Conservation (phyloP, 2,888 invertebrate genomes). For the Ochropacha duplaris region DNA sequence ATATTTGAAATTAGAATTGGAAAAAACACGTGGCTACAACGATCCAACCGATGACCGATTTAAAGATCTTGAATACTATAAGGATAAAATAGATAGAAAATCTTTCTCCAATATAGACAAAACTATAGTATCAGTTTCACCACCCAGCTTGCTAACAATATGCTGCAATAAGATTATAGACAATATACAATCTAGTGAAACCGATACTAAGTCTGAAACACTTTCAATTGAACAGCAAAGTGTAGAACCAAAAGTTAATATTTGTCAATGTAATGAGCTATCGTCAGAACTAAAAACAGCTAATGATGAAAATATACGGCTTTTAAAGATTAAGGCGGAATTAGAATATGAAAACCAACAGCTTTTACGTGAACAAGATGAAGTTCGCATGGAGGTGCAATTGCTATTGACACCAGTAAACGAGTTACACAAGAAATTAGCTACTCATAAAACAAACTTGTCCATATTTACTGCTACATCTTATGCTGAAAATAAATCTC, state of each 20-base stretch:
- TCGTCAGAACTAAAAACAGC: slow-evolving; percentile 29
- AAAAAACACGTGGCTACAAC: slow-evolving; percentile 13
- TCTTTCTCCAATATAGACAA: slow-evolving; percentile 15
- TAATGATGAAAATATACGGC: slow-evolving; percentile 44
- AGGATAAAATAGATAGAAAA: slow-evolving; percentile 10
- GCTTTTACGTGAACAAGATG: slow-evolving; percentile 54
- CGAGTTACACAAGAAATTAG: slow-evolving; percentile 67
- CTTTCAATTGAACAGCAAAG: slow-evolving; percentile 21
- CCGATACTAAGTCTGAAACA: slow-evolving; percentile 29
- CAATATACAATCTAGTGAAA: slow-evolving; percentile 43
- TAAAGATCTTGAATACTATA: slow-evolving; percentile 13
- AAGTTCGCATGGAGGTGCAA: slow-evolving; percentile 54
- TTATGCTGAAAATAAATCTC: slow-evolving; percentile 69
- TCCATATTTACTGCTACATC: slow-evolving; percentile 73
- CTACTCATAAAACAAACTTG: slow-evolving; percentile 66
- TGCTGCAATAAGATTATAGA: slow-evolving; percentile 61
- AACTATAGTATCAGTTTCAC: slow-evolving; percentile 35
- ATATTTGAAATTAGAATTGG: slow-evolving; percentile 14
- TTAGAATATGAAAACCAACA: slow-evolving; percentile 44
- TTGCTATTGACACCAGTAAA: slow-evolving; percentile 53
- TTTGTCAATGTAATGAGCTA: slow-evolving; percentile 41
- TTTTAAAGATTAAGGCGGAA: slow-evolving; percentile 38
- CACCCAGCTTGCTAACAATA: slow-evolving; percentile 62
- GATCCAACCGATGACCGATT: slow-evolving; percentile 14
- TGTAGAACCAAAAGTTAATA: slow-evolving; percentile 18